Conservation (phyloP, 2,888 invertebrate species). For the Hyppa rectilinea region DNA sequence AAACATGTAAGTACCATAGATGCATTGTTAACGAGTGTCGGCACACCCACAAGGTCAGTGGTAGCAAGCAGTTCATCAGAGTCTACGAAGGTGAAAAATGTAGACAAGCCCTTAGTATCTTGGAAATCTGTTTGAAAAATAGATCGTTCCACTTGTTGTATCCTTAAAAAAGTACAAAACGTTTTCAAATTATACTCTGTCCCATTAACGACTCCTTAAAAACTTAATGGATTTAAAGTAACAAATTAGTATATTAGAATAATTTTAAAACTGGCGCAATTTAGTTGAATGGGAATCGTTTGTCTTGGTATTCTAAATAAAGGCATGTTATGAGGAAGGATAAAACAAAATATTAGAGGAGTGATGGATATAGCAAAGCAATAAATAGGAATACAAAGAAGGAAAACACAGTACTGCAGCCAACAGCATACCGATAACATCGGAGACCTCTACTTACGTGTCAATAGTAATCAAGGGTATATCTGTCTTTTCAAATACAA, state of each 20-base stretch:
- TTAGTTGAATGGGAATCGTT: not conserved
- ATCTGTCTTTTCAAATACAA: constrained; percentile 27
- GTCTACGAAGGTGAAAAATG: constrained; percentile 42
- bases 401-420: too few relatives aligned
- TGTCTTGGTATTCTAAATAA: not conserved
- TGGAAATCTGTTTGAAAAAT: constrained; percentile 41
- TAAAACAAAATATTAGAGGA: not conserved
- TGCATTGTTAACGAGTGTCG: constrained; percentile 45
- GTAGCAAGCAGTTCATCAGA: constrained; percentile 54
- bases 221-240: not conserved
- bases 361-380: not conserved
- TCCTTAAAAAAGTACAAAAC: constrained; percentile 24
- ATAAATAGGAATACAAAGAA: not conserved
- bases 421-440: not conserved
- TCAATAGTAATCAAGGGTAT: constrained; percentile 42
- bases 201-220: not conserved
- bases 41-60: constrained; percentile 43
- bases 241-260: not conserved
- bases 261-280: not conserved
- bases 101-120: constrained; percentile 43
- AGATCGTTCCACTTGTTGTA: constrained; percentile 39
- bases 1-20: constrained; percentile 34
- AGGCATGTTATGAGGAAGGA: not conserved
- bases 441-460: constrained; percentile 23
- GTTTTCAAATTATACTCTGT: not conserved